These are phyloP conservation scores for Spizaetus ornatus DNA, from an alignment of 2,113 vertebrate species.

Conservation along the genomic window DNA sequence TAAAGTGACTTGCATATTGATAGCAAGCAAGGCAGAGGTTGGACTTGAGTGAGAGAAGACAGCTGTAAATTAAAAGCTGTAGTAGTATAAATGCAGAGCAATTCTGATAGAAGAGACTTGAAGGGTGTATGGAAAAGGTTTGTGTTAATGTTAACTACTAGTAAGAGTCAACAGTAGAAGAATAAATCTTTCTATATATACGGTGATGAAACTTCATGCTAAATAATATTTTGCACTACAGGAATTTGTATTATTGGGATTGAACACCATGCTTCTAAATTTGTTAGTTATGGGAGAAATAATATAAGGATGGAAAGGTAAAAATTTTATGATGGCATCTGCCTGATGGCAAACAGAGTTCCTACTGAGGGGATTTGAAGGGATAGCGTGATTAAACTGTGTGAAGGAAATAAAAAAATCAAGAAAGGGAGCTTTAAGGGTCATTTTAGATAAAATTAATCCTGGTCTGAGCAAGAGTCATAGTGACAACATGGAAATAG, in stretches of 20 bases:
- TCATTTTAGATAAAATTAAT: background rate
- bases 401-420: background rate
- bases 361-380: background rate
- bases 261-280: background rate
- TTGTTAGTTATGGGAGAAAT: background rate
- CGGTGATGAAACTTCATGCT: background rate
- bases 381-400: background rate
- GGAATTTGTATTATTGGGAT: background rate
- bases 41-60: background rate
- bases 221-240: background rate
- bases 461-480: background rate
- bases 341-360: background rate
- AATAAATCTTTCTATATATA: background rate
- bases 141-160: background rate
- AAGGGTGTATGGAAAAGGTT: background rate
- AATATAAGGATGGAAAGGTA: background rate
- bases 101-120: background rate
- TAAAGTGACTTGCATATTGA: constrained; percentile 46
- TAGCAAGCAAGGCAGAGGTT: background rate
- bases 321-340: background rate
- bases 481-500: background rate
- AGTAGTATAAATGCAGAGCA: background rate
- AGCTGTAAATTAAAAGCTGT: constrained; percentile 23
- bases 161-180: background rate
- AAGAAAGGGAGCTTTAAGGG: background rate